Evolutionary conservation across 2,888 invertebrate genomes (phyloP).

Genomic region (Drosophila merina): DNA sequence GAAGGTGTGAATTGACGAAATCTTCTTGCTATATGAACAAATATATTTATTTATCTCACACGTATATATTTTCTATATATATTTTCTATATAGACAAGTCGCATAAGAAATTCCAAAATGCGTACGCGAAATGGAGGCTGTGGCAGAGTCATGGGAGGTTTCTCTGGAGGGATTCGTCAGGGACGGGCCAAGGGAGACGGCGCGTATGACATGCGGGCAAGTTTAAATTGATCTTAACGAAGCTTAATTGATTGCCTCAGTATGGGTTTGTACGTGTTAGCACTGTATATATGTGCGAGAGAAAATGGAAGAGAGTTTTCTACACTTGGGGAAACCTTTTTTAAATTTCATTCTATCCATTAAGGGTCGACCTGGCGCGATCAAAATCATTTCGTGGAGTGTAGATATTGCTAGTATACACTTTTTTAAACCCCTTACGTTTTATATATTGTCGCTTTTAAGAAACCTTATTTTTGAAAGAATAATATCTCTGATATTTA

Average conservation of each 20-base stretch:
- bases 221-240: constrained; percentile 84
- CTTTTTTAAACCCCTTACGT: not conserved
- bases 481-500: no score
- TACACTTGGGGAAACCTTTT: not conserved
- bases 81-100: constrained; percentile 4
- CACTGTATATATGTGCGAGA: constrained; percentile 34
- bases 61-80: not conserved
- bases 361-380: not conserved
- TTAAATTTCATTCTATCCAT: not conserved
- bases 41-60: not conserved
- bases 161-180: constrained; percentile 22
- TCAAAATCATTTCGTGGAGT: not conserved
- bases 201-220: constrained; percentile 80
- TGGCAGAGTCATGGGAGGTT: constrained; percentile 23
- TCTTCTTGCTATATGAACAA: not conserved
- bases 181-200: constrained; percentile 6
- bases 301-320: constrained; percentile 31
- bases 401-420: not conserved
- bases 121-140: constrained; percentile 57
- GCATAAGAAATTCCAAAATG: constrained; percentile 59
- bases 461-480: no score
- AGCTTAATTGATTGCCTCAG: constrained; percentile 82
- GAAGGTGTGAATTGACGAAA: not conserved
- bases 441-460: no score
- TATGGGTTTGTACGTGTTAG: constrained; percentile 65